These are phyloP conservation scores for Dipodomys stephensi DNA, from an alignment of 2,113 vertebrate genomes.

Conservation along the genomic window DNA sequence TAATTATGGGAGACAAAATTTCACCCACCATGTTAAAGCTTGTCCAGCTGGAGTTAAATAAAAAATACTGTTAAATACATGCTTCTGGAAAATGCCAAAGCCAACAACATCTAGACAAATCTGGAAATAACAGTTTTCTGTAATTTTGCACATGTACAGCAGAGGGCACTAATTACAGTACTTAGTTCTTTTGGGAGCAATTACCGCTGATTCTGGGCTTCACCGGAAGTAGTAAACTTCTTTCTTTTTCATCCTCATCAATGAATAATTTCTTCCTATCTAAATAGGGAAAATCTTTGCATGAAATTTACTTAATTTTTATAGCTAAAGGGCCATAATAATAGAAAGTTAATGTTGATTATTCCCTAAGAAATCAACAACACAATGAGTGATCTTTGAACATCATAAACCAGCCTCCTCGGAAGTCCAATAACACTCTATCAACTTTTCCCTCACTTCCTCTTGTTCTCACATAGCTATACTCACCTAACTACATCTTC, in stretches of 20 bases:
- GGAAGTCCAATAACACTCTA: conserved; percentile 69
- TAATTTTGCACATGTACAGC: conserved; percentile 75
- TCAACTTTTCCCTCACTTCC: conserved; percentile 54
- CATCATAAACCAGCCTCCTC: conserved; percentile 72
- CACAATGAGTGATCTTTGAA: conserved; percentile 72
- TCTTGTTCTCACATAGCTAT: conserved; percentile 56
- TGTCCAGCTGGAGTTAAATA: conserved; percentile 52
- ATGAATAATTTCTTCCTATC: conserved; percentile 70
- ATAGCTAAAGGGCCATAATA: conserved; percentile 76
- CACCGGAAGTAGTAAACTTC: conserved; percentile 64
- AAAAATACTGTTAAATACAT: conserved; percentile 26
- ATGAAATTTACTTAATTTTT: conserved; percentile 81
- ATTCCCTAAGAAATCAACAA: conserved; percentile 78
- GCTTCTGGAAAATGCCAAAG: conserved; percentile 54
- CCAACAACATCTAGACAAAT: conserved; percentile 48
- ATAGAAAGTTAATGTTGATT: conserved; percentile 81
- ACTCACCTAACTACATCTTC: conserved; percentile 66
- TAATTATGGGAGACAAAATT: conserved; percentile 49
- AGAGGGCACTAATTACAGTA: conserved; percentile 80
- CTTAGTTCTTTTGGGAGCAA: conserved; percentile 68
- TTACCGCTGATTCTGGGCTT: conserved; percentile 67
- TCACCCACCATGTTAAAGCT: conserved; percentile 28
- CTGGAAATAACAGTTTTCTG: conserved; percentile 57
- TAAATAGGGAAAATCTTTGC: conserved; percentile 74
- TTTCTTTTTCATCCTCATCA: conserved; percentile 68